Base-by-base conservation (phyloP, 2,888 invertebrate genomes). In the Pimpla rufipes region DNA sequence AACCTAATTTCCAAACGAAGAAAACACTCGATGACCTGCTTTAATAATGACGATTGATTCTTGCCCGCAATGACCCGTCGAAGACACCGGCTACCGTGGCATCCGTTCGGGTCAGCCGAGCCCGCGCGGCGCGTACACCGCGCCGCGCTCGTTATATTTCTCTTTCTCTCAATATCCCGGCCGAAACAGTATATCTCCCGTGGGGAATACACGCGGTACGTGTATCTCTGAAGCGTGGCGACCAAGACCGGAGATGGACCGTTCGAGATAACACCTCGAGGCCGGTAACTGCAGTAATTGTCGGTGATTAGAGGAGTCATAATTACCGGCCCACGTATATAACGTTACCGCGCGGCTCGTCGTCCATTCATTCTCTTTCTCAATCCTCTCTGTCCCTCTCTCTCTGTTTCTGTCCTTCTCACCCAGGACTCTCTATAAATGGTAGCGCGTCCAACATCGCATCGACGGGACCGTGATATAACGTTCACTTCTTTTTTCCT, bases 281-380 rank as follows among this genome's bases (percentile, higher is more conserved):
- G 87, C 88, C 89, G 91, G 92, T 91, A 91, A 92, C 91, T 91
- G 90, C 91, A 88, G 90, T 92, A 92, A 92, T 92, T 90, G 91
- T 90, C 91, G 90, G 89, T 91, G 91, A 92, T 92, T 91, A 92
- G 91, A 91, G 91, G 90, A 92, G 90, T 92, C 91, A 91, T 92
- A 92, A 92, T 92, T 91, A 90, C 86, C 85, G 82, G 79, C 81
- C 83, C 83, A 80, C 78, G 81, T 87, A 85, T 87, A 85, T 84
- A 86, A 85, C 82, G 80, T 85, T 85, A 80, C 81, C 68, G 55
- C 68, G 55, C 73, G 75, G 59, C 88, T 83, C 85, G 89, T 90
- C 86, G 89, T 90, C 88, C 89, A 90, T 91, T 92, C 90, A 89
- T 91, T 89, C 89, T 85, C 83, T 76, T 79, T 79, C 76, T 79